phyloP scores from a whole-genome alignment of 2,797 vertebrate species.

The Mus caroli region DNA sequence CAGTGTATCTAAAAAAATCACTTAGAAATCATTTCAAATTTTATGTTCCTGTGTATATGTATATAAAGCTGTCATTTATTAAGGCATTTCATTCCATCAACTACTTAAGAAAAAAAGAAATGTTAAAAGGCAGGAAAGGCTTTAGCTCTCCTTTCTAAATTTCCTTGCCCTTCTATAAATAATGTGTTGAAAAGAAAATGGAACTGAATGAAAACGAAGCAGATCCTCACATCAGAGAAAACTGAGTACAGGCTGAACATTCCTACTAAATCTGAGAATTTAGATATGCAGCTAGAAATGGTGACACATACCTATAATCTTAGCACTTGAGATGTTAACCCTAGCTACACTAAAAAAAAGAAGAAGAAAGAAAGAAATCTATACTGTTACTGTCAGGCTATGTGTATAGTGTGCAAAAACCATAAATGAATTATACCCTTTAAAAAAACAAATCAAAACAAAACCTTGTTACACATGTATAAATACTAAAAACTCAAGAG shows the following conservation, averaged over 20 bases:
- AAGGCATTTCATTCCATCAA: conserved; percentile 27
- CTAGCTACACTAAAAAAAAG: background rate
- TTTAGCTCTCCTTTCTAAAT: conserved; percentile 46
- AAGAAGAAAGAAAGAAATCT: background rate
- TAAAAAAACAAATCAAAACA: background rate
- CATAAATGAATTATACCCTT: background rate
- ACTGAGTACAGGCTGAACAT: background rate
- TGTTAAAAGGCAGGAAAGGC: background rate
- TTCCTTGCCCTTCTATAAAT: background rate
- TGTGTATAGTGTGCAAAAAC: background rate
- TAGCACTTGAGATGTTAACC: background rate
- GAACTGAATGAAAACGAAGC: conserved; percentile 24
- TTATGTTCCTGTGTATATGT: conserved; percentile 48
- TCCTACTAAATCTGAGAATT: background rate
- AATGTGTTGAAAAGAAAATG: conserved; percentile 35
- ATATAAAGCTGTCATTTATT: conserved; percentile 39
- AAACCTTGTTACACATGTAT: background rate
- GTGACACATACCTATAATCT: background rate
- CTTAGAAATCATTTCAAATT: conserved; percentile 54
- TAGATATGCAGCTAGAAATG: background rate
- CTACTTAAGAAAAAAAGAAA: conserved; percentile 10
- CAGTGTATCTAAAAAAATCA: background rate
- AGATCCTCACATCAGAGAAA: conserved; percentile 51
- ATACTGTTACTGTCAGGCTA: background rate
- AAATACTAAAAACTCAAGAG: background rate